Percentiles rank a stretch among this genome's conserved stretches.
Conservation (phyloP, 2,888 invertebrate species). For the Dynastes maya region DNA sequence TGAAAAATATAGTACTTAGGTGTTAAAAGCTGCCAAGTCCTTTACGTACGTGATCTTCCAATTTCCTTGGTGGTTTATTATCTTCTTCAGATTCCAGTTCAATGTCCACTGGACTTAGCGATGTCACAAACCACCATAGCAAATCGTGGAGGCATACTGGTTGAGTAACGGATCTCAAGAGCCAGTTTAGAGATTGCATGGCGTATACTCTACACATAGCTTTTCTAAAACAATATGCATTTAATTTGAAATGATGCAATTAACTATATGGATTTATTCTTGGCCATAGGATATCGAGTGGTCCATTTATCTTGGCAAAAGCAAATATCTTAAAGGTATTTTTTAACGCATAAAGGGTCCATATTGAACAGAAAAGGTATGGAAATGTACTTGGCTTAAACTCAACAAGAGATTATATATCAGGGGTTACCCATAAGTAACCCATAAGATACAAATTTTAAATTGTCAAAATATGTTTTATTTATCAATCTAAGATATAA, state of each 20-base stretch:
- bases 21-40: not conserved
- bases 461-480: no score
- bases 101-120: slow-evolving; percentile 77
- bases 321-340: no score
- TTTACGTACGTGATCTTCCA: slow-evolving; percentile 66
- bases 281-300: no score
- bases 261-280: no score
- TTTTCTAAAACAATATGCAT: slow-evolving; percentile 69
- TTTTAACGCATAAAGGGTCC: no score
- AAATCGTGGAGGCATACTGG: slow-evolving; percentile 94
- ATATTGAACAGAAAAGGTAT: no score
- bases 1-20: slow-evolving; percentile 2
- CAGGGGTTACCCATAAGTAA: no score
- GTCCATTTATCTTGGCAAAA: no score
- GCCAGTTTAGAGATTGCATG: slow-evolving; percentile 96
- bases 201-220: slow-evolving; percentile 89
- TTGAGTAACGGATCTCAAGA: slow-evolving; percentile 92
- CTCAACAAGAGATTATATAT: no score
- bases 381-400: no score
- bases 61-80: slow-evolving; percentile 69
- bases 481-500: no score
- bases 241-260: not conserved
- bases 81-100: slow-evolving; percentile 75
- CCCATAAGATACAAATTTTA: no score
- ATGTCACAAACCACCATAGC: slow-evolving; percentile 96